Evolutionary conservation across 2,888 invertebrate genomes (phyloP), one percentile per base, ranked within the genome.

Genomic region (Abscondita cerata): DNA sequence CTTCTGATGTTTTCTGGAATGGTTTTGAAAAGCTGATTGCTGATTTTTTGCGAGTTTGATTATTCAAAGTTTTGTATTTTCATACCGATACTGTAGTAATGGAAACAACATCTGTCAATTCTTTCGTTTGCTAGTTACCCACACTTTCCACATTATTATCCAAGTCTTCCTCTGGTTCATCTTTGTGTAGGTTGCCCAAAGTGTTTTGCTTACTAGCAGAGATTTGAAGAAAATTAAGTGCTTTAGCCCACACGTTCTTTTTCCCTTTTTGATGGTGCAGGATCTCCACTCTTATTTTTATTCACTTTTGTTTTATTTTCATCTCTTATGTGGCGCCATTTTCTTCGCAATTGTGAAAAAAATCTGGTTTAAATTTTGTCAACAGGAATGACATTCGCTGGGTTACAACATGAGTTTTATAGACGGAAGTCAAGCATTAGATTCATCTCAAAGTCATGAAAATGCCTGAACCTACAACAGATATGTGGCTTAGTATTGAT

Each of bases 341-440:
- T 38, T 5, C 12, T 38, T 38, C 38, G 8, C 11, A 36, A n/a
- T n/a, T n/a, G 38, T 8, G 38, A 5, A 38, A 38, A n/a, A 38
- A 13, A 38, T n/a, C n/a, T n/a, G 38, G 11, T 38, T 38, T 38
- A n/a, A 6, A 6, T 38, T 12, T 38, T 38, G 38, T 38, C 38
- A n/a, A 38, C 38, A 38, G 38, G 38, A 38, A 11, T 38, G 31
- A 31, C 31, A 2, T 36, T 51, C 18, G n/a, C 51, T 18, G 36
- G 15, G 8, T 8, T 51, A 4, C 36, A 51, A 13, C 34, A 18
- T n/a, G 11, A 38, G 38, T 38, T 38, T 38, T 38, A 38, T 38
- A 38, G 38, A 12, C n/a, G 11, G n/a, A 38, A 38, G 38, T 38
- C 38, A 38, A 38, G 38, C 38, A 6, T 48, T 48, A 31, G 48